Evolutionary conservation across 1,140 invertebrate genomes (phyloP).

Genomic region (Plodia interpunctella): DNA sequence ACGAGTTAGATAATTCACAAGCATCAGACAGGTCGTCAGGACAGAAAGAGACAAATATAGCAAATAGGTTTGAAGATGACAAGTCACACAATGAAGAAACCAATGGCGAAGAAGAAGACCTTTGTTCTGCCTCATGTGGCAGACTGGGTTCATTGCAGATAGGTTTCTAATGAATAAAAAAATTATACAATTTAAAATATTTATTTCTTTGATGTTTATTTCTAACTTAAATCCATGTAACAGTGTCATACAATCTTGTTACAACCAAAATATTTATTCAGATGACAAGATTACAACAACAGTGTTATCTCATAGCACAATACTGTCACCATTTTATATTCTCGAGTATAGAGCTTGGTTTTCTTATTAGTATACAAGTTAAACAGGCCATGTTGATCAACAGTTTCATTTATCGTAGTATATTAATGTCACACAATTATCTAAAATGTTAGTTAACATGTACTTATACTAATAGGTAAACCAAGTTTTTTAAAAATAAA

Average conservation of each 20-base stretch:
- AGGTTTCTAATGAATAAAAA: conserved; percentile 40
- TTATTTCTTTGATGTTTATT: conserved; percentile 9
- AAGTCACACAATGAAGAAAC: conserved; percentile 15
- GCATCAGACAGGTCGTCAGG: neutral
- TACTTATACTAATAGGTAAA: neutral
- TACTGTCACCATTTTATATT: neutral
- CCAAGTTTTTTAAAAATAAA: neutral
- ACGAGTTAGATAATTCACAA: conserved; percentile 28
- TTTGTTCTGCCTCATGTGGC: conserved; percentile 49
- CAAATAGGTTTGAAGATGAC: neutral
- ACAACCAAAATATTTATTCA: neutral
- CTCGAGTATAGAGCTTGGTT: too few species aligned
- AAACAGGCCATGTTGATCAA: too few species aligned
- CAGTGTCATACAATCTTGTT: too few species aligned
- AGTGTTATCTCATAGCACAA: neutral
- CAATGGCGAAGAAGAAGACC: conserved; percentile 40
- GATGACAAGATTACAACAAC: neutral
- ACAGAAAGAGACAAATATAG: conserved; percentile 5
- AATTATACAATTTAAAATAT: conserved; percentile 17
- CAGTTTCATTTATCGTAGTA: too few species aligned
- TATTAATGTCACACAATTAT: too few species aligned
- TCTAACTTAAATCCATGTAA: neutral
- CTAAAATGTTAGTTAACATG: too few species aligned
- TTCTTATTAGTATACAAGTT: too few species aligned
- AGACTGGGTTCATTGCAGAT: conserved; percentile 41